Evolutionary conservation across 2,113 vertebrate species (phyloP), one percentile per base, ranked within the genome.

Genomic region (Petrocephalus zakoni): DNA sequence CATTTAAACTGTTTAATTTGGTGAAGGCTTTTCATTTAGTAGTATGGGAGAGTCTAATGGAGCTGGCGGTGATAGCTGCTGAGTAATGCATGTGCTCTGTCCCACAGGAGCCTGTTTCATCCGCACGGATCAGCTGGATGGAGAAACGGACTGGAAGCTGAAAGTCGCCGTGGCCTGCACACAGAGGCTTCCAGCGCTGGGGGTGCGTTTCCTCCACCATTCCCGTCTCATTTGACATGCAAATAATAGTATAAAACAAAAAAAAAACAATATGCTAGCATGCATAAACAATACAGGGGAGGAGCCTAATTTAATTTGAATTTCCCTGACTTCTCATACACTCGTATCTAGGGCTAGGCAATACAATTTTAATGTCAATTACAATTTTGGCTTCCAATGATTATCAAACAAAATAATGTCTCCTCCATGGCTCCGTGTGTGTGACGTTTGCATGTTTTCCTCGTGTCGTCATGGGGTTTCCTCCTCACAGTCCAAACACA

Each of bases 91-190:
- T 56, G 6, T 25, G 46, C 88, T 92, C 0, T 91, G 2, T 89
- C 92, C 91, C 93, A 51, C 93, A 99, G 98, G 98, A 56, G 93
- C 97, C 0, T 99, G 98, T 93, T 99, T 99, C 92, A 98, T 99
- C 93, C 95, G 97, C 88, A 99, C 98, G 2, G 98, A 99, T 90
- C 98, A 99, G 93, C 96, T 99, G 0, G 98, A 99, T 72, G 98
- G 98, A 84, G 98, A 99, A 91, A 99, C 98, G 0, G 98, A 99
- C 93, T 99, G 98, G 98, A 99, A 99, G 89, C 95, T 99, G 91
- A 99, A 97, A 93, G 95, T 99, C 52, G 97, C 97, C 0, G 98
- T 99, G 42, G 95, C 94, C 90, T 99, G 97, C 94, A 99, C 98
- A 0, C 98, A 99, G 58, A 95, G 98, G 82, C 96, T 99, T 0